These are phyloP conservation scores for Drosophila carrolli DNA, from an alignment of 1,140 invertebrate species.

Conservation along the genomic window DNA sequence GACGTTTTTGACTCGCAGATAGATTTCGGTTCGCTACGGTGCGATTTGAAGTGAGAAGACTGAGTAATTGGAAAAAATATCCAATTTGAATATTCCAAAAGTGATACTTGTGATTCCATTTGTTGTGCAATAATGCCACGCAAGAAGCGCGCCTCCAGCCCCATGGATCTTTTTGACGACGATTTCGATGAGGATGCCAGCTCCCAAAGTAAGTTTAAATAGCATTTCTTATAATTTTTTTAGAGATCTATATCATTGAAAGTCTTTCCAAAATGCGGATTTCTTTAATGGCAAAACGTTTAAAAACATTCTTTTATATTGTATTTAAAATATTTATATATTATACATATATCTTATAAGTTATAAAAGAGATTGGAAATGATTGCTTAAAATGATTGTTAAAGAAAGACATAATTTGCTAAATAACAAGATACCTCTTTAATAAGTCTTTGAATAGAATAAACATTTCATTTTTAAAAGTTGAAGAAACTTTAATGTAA, in stretches of 20 bases:
- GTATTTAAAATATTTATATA: background rate
- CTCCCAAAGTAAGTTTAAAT: conserved; percentile 65
- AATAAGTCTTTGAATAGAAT: no score
- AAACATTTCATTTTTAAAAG: no score
- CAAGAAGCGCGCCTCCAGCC: conserved; percentile 71
- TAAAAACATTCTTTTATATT: no score
- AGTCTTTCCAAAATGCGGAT: no score
- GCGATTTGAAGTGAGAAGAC: conserved; percentile 3
- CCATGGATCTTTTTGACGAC: conserved; percentile 76
- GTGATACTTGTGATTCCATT: conserved; percentile 13
- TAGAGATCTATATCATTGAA: no score
- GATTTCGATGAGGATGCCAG: conserved; percentile 81
- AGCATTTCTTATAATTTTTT: background rate
- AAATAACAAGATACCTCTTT: no score
- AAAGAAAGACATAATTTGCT: no score
- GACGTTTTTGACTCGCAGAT: conserved; percentile 19
- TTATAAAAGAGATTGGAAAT: background rate
- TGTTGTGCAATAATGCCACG: conserved; percentile 68
- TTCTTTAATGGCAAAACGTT: no score
- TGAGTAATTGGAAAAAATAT: conserved; percentile 1
- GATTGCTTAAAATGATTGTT: no score
- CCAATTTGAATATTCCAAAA: conserved; percentile 2
- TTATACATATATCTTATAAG: background rate
- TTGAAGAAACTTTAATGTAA: no score
- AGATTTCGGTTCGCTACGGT: background rate